Base-by-base conservation (phyloP, 2,888 invertebrate species). In the Lottia gigantea region DNA sequence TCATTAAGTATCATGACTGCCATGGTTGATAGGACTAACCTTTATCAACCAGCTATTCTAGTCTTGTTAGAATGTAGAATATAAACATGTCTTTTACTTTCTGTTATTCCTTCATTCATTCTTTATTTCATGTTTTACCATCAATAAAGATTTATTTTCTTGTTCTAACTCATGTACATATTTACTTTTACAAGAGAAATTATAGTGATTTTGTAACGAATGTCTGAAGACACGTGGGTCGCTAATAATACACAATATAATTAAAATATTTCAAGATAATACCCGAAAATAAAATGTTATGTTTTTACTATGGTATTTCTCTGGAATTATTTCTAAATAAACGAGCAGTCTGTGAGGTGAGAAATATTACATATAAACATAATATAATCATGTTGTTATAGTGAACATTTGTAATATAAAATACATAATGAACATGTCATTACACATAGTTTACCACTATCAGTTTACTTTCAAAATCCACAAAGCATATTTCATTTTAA, bases 21-120 rank as follows among this genome's bases (percentile, higher is more conserved):
- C 55, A 55, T 55, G 19, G 19, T 23, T 23, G 19, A 14, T 55
- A 23, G 19, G 19, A 55, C 55, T 55, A 55, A 55, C 55, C 55
- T 55, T 55, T 55, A n/a, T 11, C 23, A 23, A 55, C 23, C 55
- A 55, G 23, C 19, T 23, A 55, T 55, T 55, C 55, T 19, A 55
- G 19, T 55, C 19, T 12, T 23, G 55, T 19, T 23, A 55, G 19
- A 23, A 55, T 55, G 19, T 55, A 23, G 55, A 23, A 55, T 23
- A 55, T 55, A 55, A 55, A 55, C 55, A 55, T 55, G 55, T 55
- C 55, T 55, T 23, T 55, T 55, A 55, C 55, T 19, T 55, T 23
- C 23, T 55, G 19, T 55, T 23, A 55, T 55, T 55, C 55, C 55
- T 55, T 40, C 40, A 40, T 40, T 40, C 40, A 40, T 40, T 40